These are phyloP conservation scores for Rana temporaria DNA, from an alignment of 2,113 vertebrate species.

Conservation along the genomic window DNA sequence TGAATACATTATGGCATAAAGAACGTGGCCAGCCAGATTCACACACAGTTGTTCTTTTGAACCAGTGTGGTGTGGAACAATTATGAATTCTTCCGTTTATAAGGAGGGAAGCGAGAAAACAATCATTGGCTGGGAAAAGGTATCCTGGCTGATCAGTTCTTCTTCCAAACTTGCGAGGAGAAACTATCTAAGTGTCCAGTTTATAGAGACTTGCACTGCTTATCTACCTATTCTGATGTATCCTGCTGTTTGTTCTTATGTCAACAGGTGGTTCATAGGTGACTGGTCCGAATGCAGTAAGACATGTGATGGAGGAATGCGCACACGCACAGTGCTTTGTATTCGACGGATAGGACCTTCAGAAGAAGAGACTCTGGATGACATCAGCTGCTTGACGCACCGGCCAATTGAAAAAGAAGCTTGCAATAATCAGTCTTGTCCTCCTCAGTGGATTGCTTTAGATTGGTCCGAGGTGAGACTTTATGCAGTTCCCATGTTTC, in stretches of 20 bases:
- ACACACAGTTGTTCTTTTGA: no score
- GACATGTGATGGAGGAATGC: slow-evolving; percentile 90
- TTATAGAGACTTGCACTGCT: neutral
- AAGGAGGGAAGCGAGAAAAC: no score
- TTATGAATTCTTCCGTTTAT: no score
- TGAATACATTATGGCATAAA: no score
- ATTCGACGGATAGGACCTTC: slow-evolving; percentile 89
- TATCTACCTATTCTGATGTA: neutral
- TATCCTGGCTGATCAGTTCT: no score
- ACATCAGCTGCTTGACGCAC: slow-evolving; percentile 89
- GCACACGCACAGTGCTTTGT: slow-evolving; percentile 89
- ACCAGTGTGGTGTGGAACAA: no score
- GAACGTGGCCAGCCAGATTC: no score
- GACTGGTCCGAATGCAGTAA: slow-evolving; percentile 96
- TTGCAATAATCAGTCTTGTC: slow-evolving; percentile 97
- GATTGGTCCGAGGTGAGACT: slow-evolving; percentile 95
- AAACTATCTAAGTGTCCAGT: neutral
- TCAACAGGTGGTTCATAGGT: slow-evolving; percentile 92
- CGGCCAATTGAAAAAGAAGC: slow-evolving; percentile 87
- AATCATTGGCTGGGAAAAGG: no score
- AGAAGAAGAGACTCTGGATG: slow-evolving; percentile 92
- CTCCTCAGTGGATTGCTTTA: slow-evolving; percentile 93
- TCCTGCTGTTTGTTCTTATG: slow-evolving; percentile 33
- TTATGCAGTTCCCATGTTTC: neutral
- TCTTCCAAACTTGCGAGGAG: neutral